These are phyloP conservation scores for Protula sp. DNA, from an alignment of 2,888 invertebrate genomes.

Conservation along the genomic window DNA sequence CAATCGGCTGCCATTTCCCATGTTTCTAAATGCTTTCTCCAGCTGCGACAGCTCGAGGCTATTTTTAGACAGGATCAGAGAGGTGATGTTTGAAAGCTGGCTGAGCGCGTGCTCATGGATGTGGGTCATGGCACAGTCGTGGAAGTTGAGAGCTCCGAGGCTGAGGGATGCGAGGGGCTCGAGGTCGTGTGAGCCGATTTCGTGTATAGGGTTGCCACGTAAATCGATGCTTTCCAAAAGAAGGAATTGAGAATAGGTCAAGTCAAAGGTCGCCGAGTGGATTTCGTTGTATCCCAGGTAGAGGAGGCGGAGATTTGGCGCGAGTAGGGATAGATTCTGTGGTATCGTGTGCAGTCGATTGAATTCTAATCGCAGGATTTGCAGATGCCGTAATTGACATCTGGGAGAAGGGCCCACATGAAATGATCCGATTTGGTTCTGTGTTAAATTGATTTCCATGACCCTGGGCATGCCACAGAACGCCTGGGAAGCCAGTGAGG, in stretches of 20 bases:
- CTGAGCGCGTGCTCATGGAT: conserved; percentile 15
- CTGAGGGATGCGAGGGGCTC: conserved; percentile 11
- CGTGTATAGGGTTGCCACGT: conserved; percentile 18
- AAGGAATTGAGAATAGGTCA: conserved; percentile 8
- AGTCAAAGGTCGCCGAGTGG: conserved; percentile 15
- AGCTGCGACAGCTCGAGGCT: conserved; percentile 8
- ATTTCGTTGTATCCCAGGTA: conserved; percentile 22
- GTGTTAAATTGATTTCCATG: neutral
- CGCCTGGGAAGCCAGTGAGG: conserved; percentile 4
- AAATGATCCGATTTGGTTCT: conserved; percentile 17
- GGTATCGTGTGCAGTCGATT: conserved; percentile 21
- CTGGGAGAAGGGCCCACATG: too few species aligned
- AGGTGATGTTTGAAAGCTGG: conserved; percentile 17
- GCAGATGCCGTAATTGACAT: neutral
- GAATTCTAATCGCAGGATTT: conserved; percentile 16
- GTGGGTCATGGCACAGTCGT: conserved; percentile 15
- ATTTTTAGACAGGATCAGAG: conserved; percentile 20
- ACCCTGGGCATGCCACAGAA: conserved; percentile 14
- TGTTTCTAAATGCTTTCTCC: conserved; percentile 3
- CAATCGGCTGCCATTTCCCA: conserved; percentile 11
- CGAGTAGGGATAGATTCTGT: conserved; percentile 17
- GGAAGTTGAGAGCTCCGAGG: conserved; percentile 19
- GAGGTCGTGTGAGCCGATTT: conserved; percentile 11
- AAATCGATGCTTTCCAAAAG: conserved; percentile 18
- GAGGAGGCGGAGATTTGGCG: conserved; percentile 21